Evolutionary conservation across 2,888 invertebrate genomes (phyloP).

Genomic region (Opisthograptis luteolata): DNA sequence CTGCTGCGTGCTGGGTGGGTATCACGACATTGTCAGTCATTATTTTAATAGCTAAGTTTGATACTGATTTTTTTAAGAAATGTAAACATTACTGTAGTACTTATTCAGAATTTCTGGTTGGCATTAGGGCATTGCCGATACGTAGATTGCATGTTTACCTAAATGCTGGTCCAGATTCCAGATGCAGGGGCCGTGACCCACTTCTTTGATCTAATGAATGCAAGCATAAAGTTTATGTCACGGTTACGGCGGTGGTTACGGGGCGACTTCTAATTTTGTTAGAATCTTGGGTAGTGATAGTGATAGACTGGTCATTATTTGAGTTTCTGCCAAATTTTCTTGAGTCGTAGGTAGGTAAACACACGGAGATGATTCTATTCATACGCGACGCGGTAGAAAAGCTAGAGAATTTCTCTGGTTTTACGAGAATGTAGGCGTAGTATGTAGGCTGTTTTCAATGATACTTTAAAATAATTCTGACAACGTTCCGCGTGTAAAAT

Average conservation of each 20-base stretch:
- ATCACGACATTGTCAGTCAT: too few relatives aligned
- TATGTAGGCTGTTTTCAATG: slow-evolving; percentile 50
- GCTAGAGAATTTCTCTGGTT: slow-evolving; percentile 42
- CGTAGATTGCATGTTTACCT: too few relatives aligned
- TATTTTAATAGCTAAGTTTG: too few relatives aligned
- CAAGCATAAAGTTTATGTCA: slow-evolving; percentile 41
- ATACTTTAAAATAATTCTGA: slow-evolving; percentile 45
- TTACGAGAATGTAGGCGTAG: slow-evolving; percentile 32
- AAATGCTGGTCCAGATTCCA: background rate
- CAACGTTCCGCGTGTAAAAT: slow-evolving; percentile 46
- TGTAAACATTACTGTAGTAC: background rate
- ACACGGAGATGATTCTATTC: slow-evolving; percentile 38
- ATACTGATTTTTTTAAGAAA: too few relatives aligned
- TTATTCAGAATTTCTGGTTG: background rate
- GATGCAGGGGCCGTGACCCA: slow-evolving; percentile 33
- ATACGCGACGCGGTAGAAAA: slow-evolving; percentile 38
- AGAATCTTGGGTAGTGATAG: slow-evolving; percentile 57
- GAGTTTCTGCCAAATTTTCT: slow-evolving; percentile 57
- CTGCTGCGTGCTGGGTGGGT: too few relatives aligned
- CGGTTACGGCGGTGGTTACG: too few relatives aligned
- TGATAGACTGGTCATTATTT: slow-evolving; percentile 52
- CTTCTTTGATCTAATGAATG: slow-evolving; percentile 29
- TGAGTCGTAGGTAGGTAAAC: slow-evolving; percentile 33
- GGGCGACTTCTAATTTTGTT: slow-evolving; percentile 48
- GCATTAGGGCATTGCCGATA: too few relatives aligned